These are phyloP conservation scores for Drosophila suboccidentalis DNA, from an alignment of 2,888 invertebrate genomes.

Conservation along the genomic window DNA sequence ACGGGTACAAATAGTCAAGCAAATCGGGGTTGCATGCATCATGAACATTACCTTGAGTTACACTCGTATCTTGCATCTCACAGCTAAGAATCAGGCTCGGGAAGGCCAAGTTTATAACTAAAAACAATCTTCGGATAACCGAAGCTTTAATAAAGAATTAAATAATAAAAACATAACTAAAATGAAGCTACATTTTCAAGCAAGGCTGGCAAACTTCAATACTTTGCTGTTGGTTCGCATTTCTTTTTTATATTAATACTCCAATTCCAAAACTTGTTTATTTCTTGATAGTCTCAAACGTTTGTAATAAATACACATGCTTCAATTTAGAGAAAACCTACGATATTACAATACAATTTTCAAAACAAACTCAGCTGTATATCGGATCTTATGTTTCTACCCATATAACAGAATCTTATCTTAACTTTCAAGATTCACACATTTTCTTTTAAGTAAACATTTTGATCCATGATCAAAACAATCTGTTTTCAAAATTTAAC, in stretches of 20 bases:
- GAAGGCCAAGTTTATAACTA: slow-evolving; percentile 3
- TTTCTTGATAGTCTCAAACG: too few relatives aligned
- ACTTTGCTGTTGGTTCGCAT: too few relatives aligned
- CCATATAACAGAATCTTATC: too few relatives aligned
- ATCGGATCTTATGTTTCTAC: too few relatives aligned
- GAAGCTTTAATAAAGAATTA: not conserved
- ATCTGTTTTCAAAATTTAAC: not conserved
- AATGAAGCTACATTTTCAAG: not conserved
- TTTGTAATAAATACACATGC: too few relatives aligned
- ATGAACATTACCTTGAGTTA: slow-evolving; percentile 43
- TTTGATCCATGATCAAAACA: not conserved
- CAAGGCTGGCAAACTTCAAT: not conserved
- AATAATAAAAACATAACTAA: not conserved
- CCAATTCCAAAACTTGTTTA: too few relatives aligned
- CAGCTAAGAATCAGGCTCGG: slow-evolving; percentile 40
- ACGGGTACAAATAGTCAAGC: slow-evolving; percentile 16
- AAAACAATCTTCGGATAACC: slow-evolving; percentile 7
- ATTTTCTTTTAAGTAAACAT: too few relatives aligned
- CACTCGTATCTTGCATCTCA: slow-evolving; percentile 21
- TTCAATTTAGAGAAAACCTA: too few relatives aligned
- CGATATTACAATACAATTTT: not conserved
- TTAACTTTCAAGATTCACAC: too few relatives aligned
- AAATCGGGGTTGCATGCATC: slow-evolving; percentile 26
- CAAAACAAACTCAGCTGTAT: not conserved
- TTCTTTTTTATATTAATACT: too few relatives aligned